These are phyloP conservation scores for Canis aureus DNA, from an alignment of 2,113 vertebrate species.

Conservation along the genomic window DNA sequence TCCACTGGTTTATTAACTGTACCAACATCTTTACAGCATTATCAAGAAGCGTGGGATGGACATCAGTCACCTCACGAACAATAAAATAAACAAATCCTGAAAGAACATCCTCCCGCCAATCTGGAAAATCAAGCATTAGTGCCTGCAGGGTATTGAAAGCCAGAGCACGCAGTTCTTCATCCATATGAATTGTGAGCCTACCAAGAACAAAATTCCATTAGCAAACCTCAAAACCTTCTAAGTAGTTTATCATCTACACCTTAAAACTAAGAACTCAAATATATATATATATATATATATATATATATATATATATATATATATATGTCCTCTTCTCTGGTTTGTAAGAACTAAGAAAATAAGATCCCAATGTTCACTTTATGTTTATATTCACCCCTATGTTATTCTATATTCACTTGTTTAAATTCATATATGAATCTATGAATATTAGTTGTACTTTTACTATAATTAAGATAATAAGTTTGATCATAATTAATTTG, in stretches of 20 bases:
- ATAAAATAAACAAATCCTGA: constrained; percentile 99
- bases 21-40: constrained; percentile 99
- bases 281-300: background rate
- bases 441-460: background rate
- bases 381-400: background rate
- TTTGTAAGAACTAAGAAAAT: background rate
- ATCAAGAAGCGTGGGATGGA: constrained; percentile 97
- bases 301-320: background rate
- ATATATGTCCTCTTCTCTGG: background rate
- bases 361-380: background rate
- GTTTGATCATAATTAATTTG: background rate
- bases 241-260: background rate
- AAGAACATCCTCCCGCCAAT: constrained; percentile 98
- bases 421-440: background rate
- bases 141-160: constrained; percentile 99
- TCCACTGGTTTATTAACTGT: constrained; percentile 98
- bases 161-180: constrained; percentile 97
- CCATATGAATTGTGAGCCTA: constrained; percentile 99
- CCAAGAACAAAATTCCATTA: constrained; percentile 72
- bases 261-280: background rate
- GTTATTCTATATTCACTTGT: background rate
- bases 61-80: constrained; percentile 97
- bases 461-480: background rate
- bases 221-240: constrained; percentile 26
- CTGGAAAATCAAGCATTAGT: constrained; percentile 98